Evolutionary conservation across 2,888 invertebrate genomes (phyloP).

Genomic region (Leptodirus hochenwartii): DNA sequence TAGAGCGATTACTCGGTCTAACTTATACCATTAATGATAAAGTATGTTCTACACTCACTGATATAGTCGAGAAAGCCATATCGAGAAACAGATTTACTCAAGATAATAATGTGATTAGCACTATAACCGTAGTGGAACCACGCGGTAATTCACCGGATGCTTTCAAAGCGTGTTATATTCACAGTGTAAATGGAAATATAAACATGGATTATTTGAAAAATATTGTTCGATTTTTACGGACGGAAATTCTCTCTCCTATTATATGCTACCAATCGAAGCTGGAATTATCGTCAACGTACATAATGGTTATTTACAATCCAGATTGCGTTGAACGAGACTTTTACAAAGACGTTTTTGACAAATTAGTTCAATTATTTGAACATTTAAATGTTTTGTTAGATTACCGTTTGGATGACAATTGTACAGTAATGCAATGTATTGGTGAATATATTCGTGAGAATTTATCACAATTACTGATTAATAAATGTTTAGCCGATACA

Average conservation of each 20-base stretch:
- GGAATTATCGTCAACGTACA: conserved; percentile 18
- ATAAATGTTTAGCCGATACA: conserved; percentile 55
- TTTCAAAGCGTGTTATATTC: too few relatives aligned
- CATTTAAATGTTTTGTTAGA: neutral
- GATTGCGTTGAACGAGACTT: conserved; percentile 24
- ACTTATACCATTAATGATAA: too few relatives aligned
- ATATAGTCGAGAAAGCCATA: too few relatives aligned
- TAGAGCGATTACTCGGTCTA: too few relatives aligned
- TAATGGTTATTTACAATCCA: conserved; percentile 25
- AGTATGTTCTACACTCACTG: too few relatives aligned
- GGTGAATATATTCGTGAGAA: conserved; percentile 35
- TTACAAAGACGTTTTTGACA: conserved; percentile 37
- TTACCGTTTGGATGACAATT: neutral
- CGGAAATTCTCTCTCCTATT: conserved; percentile 37
- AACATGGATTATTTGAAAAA: conserved; percentile 32
- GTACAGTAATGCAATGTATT: conserved; percentile 18
- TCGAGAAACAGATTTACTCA: too few relatives aligned
- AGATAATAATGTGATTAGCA: too few relatives aligned
- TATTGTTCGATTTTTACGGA: conserved; percentile 38
- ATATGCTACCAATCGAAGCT: conserved; percentile 31
- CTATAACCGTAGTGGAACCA: too few relatives aligned
- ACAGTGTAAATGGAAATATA: too few relatives aligned
- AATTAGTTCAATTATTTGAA: conserved; percentile 23
- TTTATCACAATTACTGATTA: conserved; percentile 45
- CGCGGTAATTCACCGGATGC: too few relatives aligned